phyloP scores from a whole-genome alignment of 2,797 vertebrate genomes.

The Argentina silus region DNA sequence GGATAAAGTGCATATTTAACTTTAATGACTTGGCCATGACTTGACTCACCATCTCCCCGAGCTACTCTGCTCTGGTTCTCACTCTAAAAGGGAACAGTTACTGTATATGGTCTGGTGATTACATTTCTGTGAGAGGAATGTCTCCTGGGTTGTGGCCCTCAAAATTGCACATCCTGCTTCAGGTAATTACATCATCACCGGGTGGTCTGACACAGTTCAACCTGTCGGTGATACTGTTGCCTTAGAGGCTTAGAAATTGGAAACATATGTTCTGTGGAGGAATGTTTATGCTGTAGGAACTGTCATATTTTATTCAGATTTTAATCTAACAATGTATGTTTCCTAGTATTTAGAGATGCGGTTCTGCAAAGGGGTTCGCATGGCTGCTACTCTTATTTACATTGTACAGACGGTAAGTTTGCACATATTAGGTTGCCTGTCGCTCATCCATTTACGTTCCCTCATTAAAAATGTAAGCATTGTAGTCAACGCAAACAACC shows the following conservation, averaged over 20 bases:
- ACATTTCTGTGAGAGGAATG: conserved; percentile 43
- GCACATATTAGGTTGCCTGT: neutral
- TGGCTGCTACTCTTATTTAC: conserved; percentile 81
- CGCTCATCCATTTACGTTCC: neutral
- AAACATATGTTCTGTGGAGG: conserved; percentile 59
- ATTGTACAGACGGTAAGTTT: conserved; percentile 83
- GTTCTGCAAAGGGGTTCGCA: conserved; percentile 81
- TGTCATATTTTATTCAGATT: conserved; percentile 1
- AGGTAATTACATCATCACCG: conserved; percentile 56
- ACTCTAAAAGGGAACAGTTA: conserved; percentile 22
- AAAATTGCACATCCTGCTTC: conserved; percentile 55
- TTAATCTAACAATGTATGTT: conserved; percentile 35
- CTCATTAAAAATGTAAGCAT: neutral
- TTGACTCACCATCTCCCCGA: no score
- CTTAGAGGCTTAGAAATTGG: conserved; percentile 31
- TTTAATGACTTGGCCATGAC: no score
- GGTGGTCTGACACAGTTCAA: conserved; percentile 56
- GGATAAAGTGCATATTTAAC: no score
- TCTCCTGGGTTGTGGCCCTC: conserved; percentile 40
- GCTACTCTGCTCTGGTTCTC: neutral
- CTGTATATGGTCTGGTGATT: no score
- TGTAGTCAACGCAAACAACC: neutral
- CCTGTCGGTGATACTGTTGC: conserved; percentile 28
- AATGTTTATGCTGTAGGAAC: conserved; percentile 40
- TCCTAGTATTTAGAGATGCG: conserved; percentile 81